phyloP scores from a whole-genome alignment of 2,888 invertebrate genomes.

The Gari tellinella region DNA sequence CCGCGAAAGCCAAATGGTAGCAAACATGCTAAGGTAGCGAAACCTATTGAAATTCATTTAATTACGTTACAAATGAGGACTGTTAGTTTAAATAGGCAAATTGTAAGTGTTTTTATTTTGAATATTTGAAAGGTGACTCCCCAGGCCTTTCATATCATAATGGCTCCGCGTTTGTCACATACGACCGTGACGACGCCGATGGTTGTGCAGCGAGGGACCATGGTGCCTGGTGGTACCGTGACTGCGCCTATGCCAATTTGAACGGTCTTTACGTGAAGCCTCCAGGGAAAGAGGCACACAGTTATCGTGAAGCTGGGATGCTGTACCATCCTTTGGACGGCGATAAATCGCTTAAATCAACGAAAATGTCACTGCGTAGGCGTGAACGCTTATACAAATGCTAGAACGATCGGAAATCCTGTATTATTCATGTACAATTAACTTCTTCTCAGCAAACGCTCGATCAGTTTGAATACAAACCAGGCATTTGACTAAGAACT shows the following conservation, averaged over 20 bases:
- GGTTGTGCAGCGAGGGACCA: conserved; percentile 17
- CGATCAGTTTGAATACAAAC: too few species aligned
- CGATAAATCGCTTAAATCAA: conserved; percentile 8
- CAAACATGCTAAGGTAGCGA: too few species aligned
- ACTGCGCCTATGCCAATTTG: conserved; percentile 22
- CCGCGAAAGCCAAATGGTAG: too few species aligned
- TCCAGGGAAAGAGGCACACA: not conserved
- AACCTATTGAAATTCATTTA: too few species aligned
- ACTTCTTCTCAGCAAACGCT: too few species aligned
- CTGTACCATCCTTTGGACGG: not conserved
- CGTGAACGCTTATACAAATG: not conserved
- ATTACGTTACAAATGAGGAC: too few species aligned
- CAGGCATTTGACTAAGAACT: too few species aligned
- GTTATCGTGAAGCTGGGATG: not conserved
- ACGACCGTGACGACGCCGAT: not conserved
- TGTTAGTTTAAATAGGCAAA: too few species aligned
- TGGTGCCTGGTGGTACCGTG: conserved; percentile 27
- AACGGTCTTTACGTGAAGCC: conserved; percentile 19
- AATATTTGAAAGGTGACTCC: too few species aligned
- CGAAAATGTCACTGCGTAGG: conserved; percentile 8
- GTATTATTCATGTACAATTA: too few species aligned
- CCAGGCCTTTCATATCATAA: conserved; percentile 6
- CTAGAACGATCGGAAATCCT: too few species aligned
- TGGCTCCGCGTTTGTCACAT: not conserved
- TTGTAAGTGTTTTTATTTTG: too few species aligned